Base-by-base conservation (phyloP, 1,140 invertebrate genomes). In the Drosophila jambulina region DNA sequence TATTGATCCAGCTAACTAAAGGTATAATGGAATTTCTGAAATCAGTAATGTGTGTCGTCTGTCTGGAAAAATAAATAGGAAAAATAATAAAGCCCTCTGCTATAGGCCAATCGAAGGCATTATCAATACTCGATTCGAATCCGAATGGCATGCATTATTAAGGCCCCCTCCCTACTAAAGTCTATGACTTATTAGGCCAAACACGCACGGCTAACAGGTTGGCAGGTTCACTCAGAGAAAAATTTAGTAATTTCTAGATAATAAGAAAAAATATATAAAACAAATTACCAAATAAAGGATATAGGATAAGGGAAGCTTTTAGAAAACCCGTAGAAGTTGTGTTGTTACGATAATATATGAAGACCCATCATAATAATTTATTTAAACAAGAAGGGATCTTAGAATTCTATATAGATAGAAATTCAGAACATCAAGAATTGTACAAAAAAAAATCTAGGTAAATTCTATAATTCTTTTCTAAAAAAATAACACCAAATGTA, bases 181-280 rank as follows among this genome's bases (percentile, higher is more conserved):
- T 61, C 71, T 61, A 56, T 64, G 59, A 54, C 59, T 84, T 78
- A 75, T 84, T 90, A 90, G 74, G 51, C 65, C 58, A 88, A 23
- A 78, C 78, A 76, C 81, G 85, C 75, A 88, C 45, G 78, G 68
- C 85, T 76, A 90, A 90, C 85, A 90, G 85, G 85, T 90, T 85
- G 81, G 77, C 43, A 70, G 25, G 23, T 36, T 42, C 49, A 69
- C 54, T 51, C 42, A 40, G 42, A 45, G 27, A 49, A 64, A 60
- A 59, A 13, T 15, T 1, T 36, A 2, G 3, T n/a, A 38, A 17
- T 3, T 21, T 53, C 17, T 8, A n/a, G n/a, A n/a, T n/a, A n/a
- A n/a, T n/a, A n/a, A n/a, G n/a, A n/a, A n/a, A n/a, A n/a, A n/a
- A n/a, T n/a, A n/a, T n/a, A n/a, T n/a, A n/a, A n/a, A n/a, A 13